Base-by-base conservation (phyloP, 2,797 vertebrate species). In the Sebastes minor region DNA sequence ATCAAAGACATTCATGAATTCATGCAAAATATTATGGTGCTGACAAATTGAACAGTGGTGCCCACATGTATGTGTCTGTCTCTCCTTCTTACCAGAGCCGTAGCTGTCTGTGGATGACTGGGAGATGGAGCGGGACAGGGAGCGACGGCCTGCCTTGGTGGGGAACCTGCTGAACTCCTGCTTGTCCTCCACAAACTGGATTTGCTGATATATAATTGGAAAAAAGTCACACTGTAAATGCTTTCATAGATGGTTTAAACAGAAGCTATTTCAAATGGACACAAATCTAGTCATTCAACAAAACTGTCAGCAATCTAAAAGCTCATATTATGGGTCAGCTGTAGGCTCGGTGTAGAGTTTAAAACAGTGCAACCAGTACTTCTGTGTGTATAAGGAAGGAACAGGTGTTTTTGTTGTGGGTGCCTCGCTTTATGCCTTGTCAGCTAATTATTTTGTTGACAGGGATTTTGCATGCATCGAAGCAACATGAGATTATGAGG, bases 101-200 rank as follows among this genome's bases (percentile, higher is more conserved):
- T 97, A 98, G 95, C 98, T 99, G 95, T 99, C 98, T 0, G 98
- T 98, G 89, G 98, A 99, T 4, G 98, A 99, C 94, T 99, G 98
- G 0, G 98, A 99, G 91, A 99, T 98, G 80, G 98, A 99, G 56
- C 98, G 97, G 60, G 98, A 99, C 89, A 99, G 91, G 27, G 98
- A 99, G 20, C 97, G 96, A 0, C 97, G 97, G 72, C 97, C 98
- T 0, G 97, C 95, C 94, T 99, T 99, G 52, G 97, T 99, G 1
- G 97, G 98, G 80, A 97, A 98, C 89, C 96, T 97, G 94, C 96
- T 97, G 95, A 99, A 98, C 76, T 99, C 98, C 91, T 99, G 98
- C 95, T 98, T 98, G 92, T 99, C 97, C 95, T 98, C 98, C 76
- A 97, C 97, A 95, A 99, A 99, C 80, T 99, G 98, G 94, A 99